Percentiles rank a stretch among this genome's conserved stretches.
phyloP scores from a whole-genome alignment of 2,888 invertebrate species.

The Anarsia innoxiella region DNA sequence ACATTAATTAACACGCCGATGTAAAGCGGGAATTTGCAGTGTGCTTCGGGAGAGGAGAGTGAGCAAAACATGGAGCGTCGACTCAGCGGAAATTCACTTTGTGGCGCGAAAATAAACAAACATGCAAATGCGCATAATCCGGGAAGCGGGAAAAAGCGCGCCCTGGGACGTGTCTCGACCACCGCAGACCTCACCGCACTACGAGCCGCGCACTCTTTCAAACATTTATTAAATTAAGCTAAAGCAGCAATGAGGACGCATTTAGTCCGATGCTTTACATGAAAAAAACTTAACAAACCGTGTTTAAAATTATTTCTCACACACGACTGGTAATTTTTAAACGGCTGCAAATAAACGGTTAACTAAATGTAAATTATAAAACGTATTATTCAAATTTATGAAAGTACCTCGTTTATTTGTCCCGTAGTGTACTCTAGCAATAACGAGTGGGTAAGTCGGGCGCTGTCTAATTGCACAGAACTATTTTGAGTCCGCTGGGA shows the following conservation, averaged over 20 bases:
- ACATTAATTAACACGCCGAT: neutral
- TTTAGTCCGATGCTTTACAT: too few species aligned
- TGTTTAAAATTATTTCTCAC: too few species aligned
- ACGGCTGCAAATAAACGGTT: too few species aligned
- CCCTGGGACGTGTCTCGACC: neutral
- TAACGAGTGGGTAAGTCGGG: conserved; percentile 1
- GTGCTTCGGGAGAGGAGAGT: neutral
- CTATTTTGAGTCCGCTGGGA: conserved; percentile 13
- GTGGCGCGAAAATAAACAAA: conserved; percentile 3
- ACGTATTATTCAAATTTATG: too few species aligned
- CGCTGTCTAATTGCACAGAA: conserved; percentile 20
- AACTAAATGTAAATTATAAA: too few species aligned
- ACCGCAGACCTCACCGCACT: too few species aligned
- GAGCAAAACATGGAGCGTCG: neutral
- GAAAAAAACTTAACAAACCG: too few species aligned
- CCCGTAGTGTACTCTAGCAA: conserved; percentile 4
- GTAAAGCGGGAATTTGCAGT: conserved; percentile 1
- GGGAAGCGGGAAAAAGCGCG: neutral
- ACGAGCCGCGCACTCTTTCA: too few species aligned
- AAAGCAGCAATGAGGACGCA: too few species aligned
- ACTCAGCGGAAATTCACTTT: neutral
- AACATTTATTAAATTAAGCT: too few species aligned
- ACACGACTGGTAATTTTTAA: too few species aligned
- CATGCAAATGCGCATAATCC: conserved; percentile 2
- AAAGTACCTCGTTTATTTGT: too few species aligned